A percentile compares a stretch with the other conserved stretches of the same genome.
phyloP scores from a whole-genome alignment of 2,888 invertebrate genomes.

The Hyppa rectilinea region DNA sequence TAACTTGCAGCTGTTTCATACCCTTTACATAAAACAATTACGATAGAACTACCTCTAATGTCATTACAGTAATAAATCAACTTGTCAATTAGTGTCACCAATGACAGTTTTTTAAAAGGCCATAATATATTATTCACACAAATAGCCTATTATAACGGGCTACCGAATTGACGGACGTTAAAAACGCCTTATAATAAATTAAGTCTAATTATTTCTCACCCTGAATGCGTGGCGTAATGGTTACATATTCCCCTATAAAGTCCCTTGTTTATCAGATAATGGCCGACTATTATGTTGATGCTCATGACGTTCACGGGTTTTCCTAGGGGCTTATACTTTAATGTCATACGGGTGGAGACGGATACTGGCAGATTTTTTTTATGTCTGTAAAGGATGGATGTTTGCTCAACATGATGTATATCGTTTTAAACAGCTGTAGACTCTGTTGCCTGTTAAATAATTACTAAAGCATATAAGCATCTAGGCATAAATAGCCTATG shows the following conservation, averaged over 20 bases:
- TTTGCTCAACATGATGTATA: background rate
- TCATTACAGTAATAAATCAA: constrained; percentile 61
- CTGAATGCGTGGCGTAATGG: constrained; percentile 32
- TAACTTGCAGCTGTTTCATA: constrained; percentile 52
- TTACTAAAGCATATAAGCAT: too few species aligned
- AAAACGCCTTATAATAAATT: constrained; percentile 57
- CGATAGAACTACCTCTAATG: constrained; percentile 44
- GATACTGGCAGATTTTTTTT: constrained; percentile 17
- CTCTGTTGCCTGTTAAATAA: too few species aligned
- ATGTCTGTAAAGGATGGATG: background rate
- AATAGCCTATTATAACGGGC: constrained; percentile 55
- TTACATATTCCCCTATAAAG: constrained; percentile 33
- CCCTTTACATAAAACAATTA: constrained; percentile 40
- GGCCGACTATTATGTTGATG: constrained; percentile 37
- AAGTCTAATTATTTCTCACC: constrained; percentile 63
- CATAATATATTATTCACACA: constrained; percentile 56
- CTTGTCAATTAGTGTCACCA: constrained; percentile 66
- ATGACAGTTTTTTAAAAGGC: constrained; percentile 57
- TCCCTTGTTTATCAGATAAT: constrained; percentile 46
- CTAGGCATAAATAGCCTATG: too few species aligned
- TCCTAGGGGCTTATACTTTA: constrained; percentile 29
- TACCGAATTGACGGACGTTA: constrained; percentile 57
- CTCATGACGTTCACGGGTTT: constrained; percentile 17
- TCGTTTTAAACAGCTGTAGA: background rate
- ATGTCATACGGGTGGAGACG: background rate